phyloP scores from a whole-genome alignment of 1,140 invertebrate species.

The Limonius californicus region DNA sequence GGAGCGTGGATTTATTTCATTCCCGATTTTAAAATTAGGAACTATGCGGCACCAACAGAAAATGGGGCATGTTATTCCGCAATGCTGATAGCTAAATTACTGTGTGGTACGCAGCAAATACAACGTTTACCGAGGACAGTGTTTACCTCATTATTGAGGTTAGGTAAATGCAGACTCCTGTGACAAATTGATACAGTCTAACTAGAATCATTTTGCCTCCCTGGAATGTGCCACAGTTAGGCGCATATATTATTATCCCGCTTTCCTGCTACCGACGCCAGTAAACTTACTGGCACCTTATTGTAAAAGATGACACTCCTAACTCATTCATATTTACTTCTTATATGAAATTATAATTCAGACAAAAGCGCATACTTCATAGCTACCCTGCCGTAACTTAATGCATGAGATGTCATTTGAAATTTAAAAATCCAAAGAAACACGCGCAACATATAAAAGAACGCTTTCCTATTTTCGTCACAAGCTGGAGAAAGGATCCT shows the following conservation, averaged over 20 bases:
- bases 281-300: constrained; percentile 9
- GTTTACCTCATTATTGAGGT: constrained; percentile 27
- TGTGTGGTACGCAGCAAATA: neutral
- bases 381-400: neutral
- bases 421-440: neutral
- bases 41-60: neutral
- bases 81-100: constrained; percentile 1
- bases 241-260: constrained; percentile 21
- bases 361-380: neutral
- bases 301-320: constrained; percentile 18
- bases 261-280: constrained; percentile 11
- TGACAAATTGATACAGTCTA: constrained; percentile 26
- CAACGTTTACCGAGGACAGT: constrained; percentile 17
- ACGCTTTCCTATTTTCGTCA: no score
- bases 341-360: neutral
- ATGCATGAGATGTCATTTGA: neutral
- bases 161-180: constrained; percentile 21
- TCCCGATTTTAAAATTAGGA: neutral
- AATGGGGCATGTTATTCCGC: neutral
- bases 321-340: constrained; percentile 16
- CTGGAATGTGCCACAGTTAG: constrained; percentile 15
- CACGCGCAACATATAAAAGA: no score
- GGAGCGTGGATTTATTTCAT: neutral
- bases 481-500: no score
- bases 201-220: constrained; percentile 20